Evolutionary conservation across 2,113 vertebrate genomes (phyloP), one percentile per base, ranked within the genome.

Genomic region (Sturnira hondurensis): DNA sequence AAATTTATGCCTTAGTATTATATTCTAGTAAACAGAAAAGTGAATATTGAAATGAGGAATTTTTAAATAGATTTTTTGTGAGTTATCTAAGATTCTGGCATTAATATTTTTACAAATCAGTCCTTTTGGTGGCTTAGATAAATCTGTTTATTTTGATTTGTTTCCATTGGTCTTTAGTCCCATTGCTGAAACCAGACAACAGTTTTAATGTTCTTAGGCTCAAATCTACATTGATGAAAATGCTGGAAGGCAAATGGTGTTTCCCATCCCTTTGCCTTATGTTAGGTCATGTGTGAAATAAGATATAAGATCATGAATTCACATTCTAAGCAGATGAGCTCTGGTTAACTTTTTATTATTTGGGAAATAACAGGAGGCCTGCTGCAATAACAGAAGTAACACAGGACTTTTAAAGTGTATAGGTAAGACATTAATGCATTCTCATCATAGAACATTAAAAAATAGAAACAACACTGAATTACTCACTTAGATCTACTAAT

Each of bases 11-110:
- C 2, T 91, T 43, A 71, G 19, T 26, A 54, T 76, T 95, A 15
- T 83, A 78, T 68, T 89, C 54, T 67, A 93, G 80, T 94, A 58
- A 93, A 83, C 7, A 4, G 63, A 80, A 73, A 9, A 76, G 10
- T 74, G 52, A 47, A 78, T 73, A 56, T 36, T 70, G 41, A 95
- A 95, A 92, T 86, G 50, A 96, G 3, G 1, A 15, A 80, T 93
- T 95, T 96, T 65, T 36, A 96, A 86, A 77, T 71, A 52, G 54
- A 89, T 36, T 95, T 86, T 41, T 56, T 24, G 11, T 67, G 38
- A 78, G 61, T 86, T n/a, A 45, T 19, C 31, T 76, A 77, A 70
- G 45, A 58, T 20, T 81, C 24, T 96, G 33, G 56, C 78, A 50
- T 52, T 84, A 58, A 73, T 22, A 6, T 1, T 47, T 85, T 68